phyloP scores from a whole-genome alignment of 2,888 invertebrate genomes.

The Acanthacorydalis orientalis region DNA sequence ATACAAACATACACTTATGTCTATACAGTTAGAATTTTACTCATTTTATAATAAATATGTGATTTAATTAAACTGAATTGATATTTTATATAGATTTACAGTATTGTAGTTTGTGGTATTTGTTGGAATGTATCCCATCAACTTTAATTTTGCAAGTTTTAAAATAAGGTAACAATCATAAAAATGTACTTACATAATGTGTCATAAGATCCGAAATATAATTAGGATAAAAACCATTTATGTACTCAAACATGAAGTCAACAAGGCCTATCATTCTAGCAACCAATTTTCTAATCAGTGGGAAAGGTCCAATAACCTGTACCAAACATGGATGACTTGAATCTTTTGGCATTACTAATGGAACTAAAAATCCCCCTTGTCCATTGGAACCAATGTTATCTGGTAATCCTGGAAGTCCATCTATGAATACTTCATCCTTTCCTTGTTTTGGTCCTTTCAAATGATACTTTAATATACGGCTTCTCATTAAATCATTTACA shows the following conservation, averaged over 20 bases:
- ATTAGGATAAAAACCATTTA: conserved; percentile 49
- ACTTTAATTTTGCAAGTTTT: conserved; percentile 6
- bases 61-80: conserved; percentile 3
- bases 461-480: conserved; percentile 58
- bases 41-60: no score
- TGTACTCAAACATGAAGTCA: conserved; percentile 43
- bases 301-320: conserved; percentile 40
- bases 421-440: conserved; percentile 59
- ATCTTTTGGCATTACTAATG: conserved; percentile 36
- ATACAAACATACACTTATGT: conserved; percentile 5
- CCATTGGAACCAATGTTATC: conserved; percentile 42
- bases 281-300: conserved; percentile 45
- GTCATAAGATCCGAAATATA: conserved; percentile 39
- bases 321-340: conserved; percentile 34
- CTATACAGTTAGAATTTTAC: no score
- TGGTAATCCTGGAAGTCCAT: conserved; percentile 60
- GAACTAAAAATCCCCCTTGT: conserved; percentile 49
- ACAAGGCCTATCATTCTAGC: conserved; percentile 38
- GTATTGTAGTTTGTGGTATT: no score
- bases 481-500: conserved; percentile 51
- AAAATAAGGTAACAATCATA: no score
- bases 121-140: no score
- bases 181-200: conserved; percentile 33
- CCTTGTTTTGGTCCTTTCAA: conserved; percentile 69
- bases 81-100: no score